A percentile compares a stretch with the other conserved stretches of the same genome.
These are phyloP conservation scores for Theodoxus fluviatilis DNA, from an alignment of 2,888 invertebrate species.

Conservation along the genomic window DNA sequence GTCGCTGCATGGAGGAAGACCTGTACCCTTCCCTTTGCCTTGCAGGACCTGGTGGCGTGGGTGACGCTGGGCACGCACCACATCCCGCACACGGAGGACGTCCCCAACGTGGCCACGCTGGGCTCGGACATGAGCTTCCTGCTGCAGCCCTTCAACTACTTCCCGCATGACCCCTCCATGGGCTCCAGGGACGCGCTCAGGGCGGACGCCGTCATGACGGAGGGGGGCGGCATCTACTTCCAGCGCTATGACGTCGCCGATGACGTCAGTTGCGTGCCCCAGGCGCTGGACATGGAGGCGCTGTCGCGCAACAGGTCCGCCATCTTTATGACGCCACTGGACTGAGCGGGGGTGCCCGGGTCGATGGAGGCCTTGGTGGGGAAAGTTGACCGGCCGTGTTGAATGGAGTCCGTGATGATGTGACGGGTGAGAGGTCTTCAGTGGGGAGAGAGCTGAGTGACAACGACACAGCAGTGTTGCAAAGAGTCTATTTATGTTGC, in stretches of 20 bases:
- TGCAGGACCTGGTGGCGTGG: conserved; percentile 52
- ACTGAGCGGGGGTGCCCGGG: no score
- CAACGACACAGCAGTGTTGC: no score
- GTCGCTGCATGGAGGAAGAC: no score
- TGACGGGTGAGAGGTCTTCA: no score
- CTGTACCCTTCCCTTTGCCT: conserved; percentile 14
- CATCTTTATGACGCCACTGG: no score
- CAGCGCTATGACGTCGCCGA: conserved; percentile 23
- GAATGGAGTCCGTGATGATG: no score
- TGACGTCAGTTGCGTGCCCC: conserved; percentile 27
- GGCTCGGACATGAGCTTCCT: conserved; percentile 39
- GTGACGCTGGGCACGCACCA: conserved; percentile 45
- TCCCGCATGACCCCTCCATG: conserved; percentile 40
- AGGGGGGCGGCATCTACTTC: not conserved
- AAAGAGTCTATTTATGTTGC: no score
- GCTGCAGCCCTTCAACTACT: conserved; percentile 49
- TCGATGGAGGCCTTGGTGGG: no score
- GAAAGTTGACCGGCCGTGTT: no score
- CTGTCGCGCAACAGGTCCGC: no score
- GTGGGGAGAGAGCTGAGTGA: no score
- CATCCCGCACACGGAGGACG: conserved; percentile 48
- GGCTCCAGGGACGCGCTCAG: conserved; percentile 37
- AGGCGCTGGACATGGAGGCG: no score
- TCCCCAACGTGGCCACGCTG: conserved; percentile 44
- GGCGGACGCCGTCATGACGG: not conserved